Evolutionary conservation across 2,113 vertebrate species (phyloP).

Genomic region (Mola mola): DNA sequence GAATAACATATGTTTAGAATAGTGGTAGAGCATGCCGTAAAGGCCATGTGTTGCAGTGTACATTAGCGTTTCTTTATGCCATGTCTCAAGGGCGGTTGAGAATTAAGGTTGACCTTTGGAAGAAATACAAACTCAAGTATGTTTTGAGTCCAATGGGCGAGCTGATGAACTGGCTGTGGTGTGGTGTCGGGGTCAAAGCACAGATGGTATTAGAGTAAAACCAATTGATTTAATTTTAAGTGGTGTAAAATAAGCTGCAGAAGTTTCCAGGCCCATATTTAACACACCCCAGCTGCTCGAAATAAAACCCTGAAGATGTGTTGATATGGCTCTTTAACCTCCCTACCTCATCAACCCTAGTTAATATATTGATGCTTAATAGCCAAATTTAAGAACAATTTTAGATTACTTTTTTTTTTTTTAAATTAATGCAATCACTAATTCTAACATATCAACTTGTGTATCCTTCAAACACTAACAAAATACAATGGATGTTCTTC

Average conservation of each 20-base stretch:
- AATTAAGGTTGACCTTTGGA: slow-evolving; percentile 47
- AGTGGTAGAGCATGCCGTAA: slow-evolving; percentile 7
- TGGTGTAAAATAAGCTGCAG: slow-evolving; percentile 1
- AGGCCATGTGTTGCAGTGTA: slow-evolving; percentile 9
- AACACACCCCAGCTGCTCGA: neutral
- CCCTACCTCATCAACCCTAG: neutral
- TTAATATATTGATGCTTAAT: neutral
- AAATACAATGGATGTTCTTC: neutral
- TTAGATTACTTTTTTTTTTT: neutral
- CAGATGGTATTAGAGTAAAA: slow-evolving; percentile 22
- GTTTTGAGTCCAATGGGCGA: slow-evolving; percentile 10
- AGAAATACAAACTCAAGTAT: slow-evolving; percentile 1
- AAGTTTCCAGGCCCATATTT: neutral
- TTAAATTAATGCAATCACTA: neutral
- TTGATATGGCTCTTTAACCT: neutral
- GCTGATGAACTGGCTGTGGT: slow-evolving; percentile 11
- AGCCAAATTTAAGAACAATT: neutral
- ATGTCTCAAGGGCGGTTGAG: slow-evolving; percentile 16
- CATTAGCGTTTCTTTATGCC: slow-evolving; percentile 9
- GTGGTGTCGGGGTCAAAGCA: slow-evolving; percentile 13
- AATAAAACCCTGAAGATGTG: neutral
- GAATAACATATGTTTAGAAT: neutral
- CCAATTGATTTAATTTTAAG: slow-evolving; percentile 2
- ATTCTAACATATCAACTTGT: neutral
- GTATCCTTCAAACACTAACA: neutral